These are phyloP conservation scores for Pogonophryne albipinna DNA, from an alignment of 2,797 vertebrate species.

Conservation along the genomic window DNA sequence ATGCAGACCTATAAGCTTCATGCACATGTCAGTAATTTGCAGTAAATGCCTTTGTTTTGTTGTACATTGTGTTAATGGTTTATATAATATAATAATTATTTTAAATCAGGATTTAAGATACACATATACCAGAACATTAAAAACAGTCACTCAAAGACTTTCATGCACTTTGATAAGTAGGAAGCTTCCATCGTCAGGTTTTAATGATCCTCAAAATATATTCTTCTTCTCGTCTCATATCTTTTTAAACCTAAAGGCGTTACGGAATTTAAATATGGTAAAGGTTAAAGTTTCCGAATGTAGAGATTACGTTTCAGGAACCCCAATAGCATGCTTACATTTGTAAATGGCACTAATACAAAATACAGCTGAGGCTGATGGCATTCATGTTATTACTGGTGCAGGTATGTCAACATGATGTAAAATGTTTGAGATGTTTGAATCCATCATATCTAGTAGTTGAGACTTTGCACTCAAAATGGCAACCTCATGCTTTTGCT, in stretches of 20 bases:
- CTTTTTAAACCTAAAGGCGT: neutral
- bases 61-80: neutral
- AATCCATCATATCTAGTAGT: too few relatives aligned
- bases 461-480: neutral
- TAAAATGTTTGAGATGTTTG: too few relatives aligned
- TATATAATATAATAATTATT: constrained; percentile 10
- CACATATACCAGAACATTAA: neutral
- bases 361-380: too few relatives aligned
- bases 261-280: neutral
- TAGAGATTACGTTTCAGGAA: too few relatives aligned
- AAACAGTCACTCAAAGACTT: constrained; percentile 18
- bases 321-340: too few relatives aligned
- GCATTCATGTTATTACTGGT: too few relatives aligned
- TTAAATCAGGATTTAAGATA: neutral
- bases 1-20: constrained; percentile 18
- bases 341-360: too few relatives aligned
- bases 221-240: too few relatives aligned
- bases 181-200: constrained; percentile 8
- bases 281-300: neutral
- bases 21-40: neutral
- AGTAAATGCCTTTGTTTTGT: too few relatives aligned
- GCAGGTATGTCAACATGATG: too few relatives aligned
- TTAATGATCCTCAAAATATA: constrained; percentile 25
- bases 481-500: neutral
- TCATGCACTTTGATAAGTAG: neutral